These are phyloP conservation scores for Elymnias hypermnestra DNA, from an alignment of 1,140 invertebrate species.

Conservation along the genomic window DNA sequence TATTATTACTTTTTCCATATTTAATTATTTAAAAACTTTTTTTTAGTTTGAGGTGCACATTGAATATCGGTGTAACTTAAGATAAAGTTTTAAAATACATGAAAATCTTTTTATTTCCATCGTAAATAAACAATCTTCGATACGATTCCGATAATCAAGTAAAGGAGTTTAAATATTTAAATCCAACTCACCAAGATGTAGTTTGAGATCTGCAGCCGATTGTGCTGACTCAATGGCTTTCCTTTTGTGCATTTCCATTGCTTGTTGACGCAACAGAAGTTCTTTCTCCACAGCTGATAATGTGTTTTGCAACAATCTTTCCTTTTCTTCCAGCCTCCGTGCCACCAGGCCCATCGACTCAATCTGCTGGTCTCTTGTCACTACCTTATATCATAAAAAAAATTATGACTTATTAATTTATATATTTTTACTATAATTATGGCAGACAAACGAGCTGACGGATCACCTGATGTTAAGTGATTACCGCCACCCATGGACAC, in stretches of 20 bases:
- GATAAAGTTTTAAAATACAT: too few relatives aligned
- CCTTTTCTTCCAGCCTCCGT: conserved; percentile 97
- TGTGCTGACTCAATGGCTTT: conserved; percentile 97
- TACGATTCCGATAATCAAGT: too few relatives aligned
- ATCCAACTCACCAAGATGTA: conserved; percentile 88
- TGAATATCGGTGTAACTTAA: too few relatives aligned
- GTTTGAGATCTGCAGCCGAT: conserved; percentile 96
- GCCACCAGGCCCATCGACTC: conserved; percentile 97
- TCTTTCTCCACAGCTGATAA: conserved; percentile 97
- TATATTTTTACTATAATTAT: too few relatives aligned
- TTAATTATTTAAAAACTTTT: too few relatives aligned
- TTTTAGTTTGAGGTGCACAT: too few relatives aligned
- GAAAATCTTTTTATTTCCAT: too few relatives aligned
- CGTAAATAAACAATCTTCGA: too few relatives aligned
- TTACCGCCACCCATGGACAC: too few relatives aligned
- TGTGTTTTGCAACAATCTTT: conserved; percentile 93
- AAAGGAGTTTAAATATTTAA: not conserved
- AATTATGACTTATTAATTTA: not conserved
- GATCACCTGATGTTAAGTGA: too few relatives aligned
- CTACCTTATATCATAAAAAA: conserved; percentile 65
- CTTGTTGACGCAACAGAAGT: conserved; percentile 90
- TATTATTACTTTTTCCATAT: too few relatives aligned
- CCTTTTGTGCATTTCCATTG: conserved; percentile 98
- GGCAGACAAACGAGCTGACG: too few relatives aligned
- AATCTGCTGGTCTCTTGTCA: conserved; percentile 92